phyloP scores from a whole-genome alignment of 2,888 invertebrate species.

The Flexamia atlantica region DNA sequence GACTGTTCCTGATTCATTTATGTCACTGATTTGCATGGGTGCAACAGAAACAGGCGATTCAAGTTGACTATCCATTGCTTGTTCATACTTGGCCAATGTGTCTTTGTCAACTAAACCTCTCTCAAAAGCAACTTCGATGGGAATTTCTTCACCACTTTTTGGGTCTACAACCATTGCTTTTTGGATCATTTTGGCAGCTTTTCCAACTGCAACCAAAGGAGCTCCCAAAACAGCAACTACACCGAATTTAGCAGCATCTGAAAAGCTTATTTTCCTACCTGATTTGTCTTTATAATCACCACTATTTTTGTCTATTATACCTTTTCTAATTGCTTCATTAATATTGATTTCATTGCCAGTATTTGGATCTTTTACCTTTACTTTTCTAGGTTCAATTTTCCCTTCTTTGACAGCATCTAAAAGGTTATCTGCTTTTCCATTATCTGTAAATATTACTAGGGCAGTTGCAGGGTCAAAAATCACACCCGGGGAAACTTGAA shows the following conservation, averaged over 20 bases:
- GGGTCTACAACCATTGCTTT: conserved; percentile 85
- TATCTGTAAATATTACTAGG: conserved; percentile 84
- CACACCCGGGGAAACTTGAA: conserved; percentile 84
- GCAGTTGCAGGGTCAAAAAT: conserved; percentile 89
- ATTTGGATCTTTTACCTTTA: conserved; percentile 84
- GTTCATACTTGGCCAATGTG: conserved; percentile 67
- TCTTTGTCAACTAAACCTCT: conserved; percentile 73
- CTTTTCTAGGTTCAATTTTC: conserved; percentile 81
- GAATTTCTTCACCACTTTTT: conserved; percentile 85
- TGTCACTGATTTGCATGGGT: conserved; percentile 66
- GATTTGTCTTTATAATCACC: conserved; percentile 83
- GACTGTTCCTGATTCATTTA: conserved; percentile 71
- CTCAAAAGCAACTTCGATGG: conserved; percentile 72
- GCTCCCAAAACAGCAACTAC: conserved; percentile 86
- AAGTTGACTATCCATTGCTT: conserved; percentile 70
- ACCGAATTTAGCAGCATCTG: conserved; percentile 88
- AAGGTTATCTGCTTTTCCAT: conserved; percentile 84
- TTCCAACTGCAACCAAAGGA: conserved; percentile 77
- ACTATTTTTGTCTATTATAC: conserved; percentile 85
- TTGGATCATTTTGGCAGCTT: conserved; percentile 64
- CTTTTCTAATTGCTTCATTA: conserved; percentile 86
- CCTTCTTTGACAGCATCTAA: conserved; percentile 88
- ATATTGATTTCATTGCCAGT: conserved; percentile 83
- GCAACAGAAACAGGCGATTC: conserved; percentile 26
- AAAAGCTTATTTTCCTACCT: conserved; percentile 82